Evolutionary conservation across 2,113 vertebrate species (phyloP), one percentile per base, ranked within the genome.

Genomic region (Panurus biarmicus): DNA sequence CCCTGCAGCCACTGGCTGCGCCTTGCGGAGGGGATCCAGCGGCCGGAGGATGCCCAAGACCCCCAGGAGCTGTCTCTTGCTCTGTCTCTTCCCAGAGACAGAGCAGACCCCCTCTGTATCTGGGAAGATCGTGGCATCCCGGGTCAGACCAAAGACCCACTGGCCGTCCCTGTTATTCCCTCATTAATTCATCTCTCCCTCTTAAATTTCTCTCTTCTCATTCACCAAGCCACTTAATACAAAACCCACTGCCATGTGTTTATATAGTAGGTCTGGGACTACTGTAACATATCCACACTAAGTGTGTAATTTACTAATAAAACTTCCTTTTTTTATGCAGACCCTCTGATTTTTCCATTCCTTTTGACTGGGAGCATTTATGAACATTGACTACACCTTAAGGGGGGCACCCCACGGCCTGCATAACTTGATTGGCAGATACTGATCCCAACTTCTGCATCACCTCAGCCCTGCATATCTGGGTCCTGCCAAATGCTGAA

Each of bases 391-490:
- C 38, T 36, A 6, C 7, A 7, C 11, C 7, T 33, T 9, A 44
- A 44, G 4, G 6, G 2, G 28, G 21, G 2, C 5, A 61, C 12
- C 9, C 6, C 36, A 61, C 0, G 0, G 16, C 7, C 54, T 35
- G 31, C 0, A 0, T 9, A 44, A 53, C 6, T 44, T 45, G 12
- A 31, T 31, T 51, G 20, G 56, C 33, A 61, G 38, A 71, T 53
- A 0, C 8, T 18, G 45, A 70, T 82, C 25, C 36, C 36, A 36
- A 1, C 14, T 33, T 54, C 38, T 11, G n/a, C 29, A 74, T n/a
- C 40, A 38, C 15, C 23, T 56, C 29, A 73, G 10, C 29, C 23
- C n/a, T 40, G n/a, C 40, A 47, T 56, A 47, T 3, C 12, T n/a
- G 23, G n/a, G 48, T 73, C 40, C n/a, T 28, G n/a, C 12, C 58